A percentile compares a stretch with the other conserved stretches of the same genome.
Conservation (phyloP, 1,140 invertebrate species). For the Apis laboriosa region DNA sequence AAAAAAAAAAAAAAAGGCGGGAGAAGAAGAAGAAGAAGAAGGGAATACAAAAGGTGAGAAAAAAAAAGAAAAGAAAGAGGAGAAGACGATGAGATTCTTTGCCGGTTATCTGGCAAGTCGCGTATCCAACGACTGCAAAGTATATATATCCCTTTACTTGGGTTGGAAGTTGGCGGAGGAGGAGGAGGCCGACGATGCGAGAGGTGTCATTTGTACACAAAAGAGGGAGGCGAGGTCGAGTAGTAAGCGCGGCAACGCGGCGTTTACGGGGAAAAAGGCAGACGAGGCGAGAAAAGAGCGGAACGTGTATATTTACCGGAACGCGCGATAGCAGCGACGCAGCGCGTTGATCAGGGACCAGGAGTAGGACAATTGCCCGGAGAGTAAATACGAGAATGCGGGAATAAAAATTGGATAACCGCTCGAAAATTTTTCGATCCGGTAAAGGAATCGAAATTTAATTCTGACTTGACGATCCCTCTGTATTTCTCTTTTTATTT, state of each 20-base stretch:
- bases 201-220: slow-evolving; percentile 50
- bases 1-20: too few species aligned
- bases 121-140: slow-evolving; percentile 48
- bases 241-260: slow-evolving; percentile 22
- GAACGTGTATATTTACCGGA: slow-evolving; percentile 31
- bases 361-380: too few species aligned
- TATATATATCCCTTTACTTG: slow-evolving; percentile 40
- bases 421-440: too few species aligned
- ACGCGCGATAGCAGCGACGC: not conserved
- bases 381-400: too few species aligned
- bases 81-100: not conserved
- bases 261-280: slow-evolving; percentile 20
- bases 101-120: slow-evolving; percentile 52
- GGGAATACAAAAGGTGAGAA: not conserved
- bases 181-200: slow-evolving; percentile 22
- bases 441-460: too few species aligned
- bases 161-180: slow-evolving; percentile 29
- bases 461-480: too few species aligned
- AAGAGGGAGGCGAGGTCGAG: slow-evolving; percentile 35
- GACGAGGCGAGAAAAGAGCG: slow-evolving; percentile 17
- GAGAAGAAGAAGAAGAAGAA: not conserved
- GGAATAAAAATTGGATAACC: too few species aligned
- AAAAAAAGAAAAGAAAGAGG: slow-evolving; percentile 2
- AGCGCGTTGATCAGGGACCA: too few species aligned
- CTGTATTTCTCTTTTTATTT: too few species aligned